Conservation (phyloP, 2,888 invertebrate genomes). For the Cacoxenus indagator region DNA sequence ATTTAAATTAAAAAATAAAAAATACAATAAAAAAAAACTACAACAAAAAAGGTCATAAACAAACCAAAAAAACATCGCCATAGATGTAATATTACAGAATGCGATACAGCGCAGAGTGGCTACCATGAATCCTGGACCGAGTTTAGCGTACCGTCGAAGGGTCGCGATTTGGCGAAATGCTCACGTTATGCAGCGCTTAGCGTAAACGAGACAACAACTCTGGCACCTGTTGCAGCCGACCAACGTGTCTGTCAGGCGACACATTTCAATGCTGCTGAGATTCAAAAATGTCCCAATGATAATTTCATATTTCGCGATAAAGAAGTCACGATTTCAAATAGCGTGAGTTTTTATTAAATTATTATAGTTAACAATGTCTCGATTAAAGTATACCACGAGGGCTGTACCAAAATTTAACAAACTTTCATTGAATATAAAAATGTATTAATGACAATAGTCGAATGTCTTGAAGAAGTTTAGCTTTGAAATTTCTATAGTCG, state of each 20-base stretch:
- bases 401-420: neutral
- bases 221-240: neutral
- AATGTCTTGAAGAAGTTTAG: no score
- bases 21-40: neutral
- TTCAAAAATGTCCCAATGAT: slow-evolving; percentile 71
- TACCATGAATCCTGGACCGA: slow-evolving; percentile 72
- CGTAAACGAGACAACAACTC: neutral
- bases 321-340: slow-evolving; percentile 76
- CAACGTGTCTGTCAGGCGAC: slow-evolving; percentile 67
- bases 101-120: slow-evolving; percentile 57
- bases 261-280: slow-evolving; percentile 66
- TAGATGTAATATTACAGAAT: slow-evolving; percentile 70
- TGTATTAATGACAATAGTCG: no score
- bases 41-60: neutral
- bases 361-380: neutral
- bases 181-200: slow-evolving; percentile 63
- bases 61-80: slow-evolving; percentile 3
- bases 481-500: no score
- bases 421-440: slow-evolving; percentile 7
- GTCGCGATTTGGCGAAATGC: slow-evolving; percentile 71
- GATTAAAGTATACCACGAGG: slow-evolving; percentile 28
- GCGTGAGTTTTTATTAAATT: slow-evolving; percentile 75
- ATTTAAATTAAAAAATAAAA: neutral
- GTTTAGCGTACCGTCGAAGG: slow-evolving; percentile 68
- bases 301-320: slow-evolving; percentile 73